Evolutionary conservation across 2,797 vertebrate genomes (phyloP).

Genomic region (Sylvilagus floridanus): DNA sequence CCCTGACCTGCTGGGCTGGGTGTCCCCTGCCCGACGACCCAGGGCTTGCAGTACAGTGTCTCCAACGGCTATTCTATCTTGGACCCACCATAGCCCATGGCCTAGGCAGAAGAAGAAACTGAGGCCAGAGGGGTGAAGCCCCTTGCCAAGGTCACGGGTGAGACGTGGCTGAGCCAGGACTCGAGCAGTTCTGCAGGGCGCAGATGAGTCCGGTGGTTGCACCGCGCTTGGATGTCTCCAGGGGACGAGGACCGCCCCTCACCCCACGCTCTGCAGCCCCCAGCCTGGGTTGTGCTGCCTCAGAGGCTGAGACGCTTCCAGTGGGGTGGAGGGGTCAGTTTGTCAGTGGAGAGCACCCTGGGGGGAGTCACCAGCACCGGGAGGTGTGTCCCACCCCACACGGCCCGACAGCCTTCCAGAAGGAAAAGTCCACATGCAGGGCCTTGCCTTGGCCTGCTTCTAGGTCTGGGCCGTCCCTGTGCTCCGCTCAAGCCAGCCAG

Average conservation of each 20-base stretch:
- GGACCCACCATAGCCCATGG: not conserved
- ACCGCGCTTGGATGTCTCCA: not conserved
- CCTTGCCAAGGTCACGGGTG: not conserved
- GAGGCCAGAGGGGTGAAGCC: not conserved
- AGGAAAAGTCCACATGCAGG: accelerated
- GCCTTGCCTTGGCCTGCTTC: not conserved
- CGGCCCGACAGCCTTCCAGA: not conserved
- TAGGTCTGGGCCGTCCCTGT: not conserved
- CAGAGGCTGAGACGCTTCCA: not conserved
- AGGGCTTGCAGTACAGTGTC: not conserved
- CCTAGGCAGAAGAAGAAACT: not conserved
- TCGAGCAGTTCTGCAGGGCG: not conserved
- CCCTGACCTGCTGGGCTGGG: not conserved
- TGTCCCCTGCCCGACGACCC: not conserved
- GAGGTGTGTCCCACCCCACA: not conserved
- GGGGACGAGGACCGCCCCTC: accelerated
- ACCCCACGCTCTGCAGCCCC: not conserved
- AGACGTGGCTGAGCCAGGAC: not conserved
- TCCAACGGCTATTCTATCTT: not conserved
- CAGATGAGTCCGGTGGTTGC: too few species aligned
- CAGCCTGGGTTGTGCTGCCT: not conserved
- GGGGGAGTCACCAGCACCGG: not conserved
- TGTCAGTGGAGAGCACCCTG: not conserved
- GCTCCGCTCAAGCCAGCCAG: not conserved
- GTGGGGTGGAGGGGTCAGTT: not conserved